Evolutionary conservation across 2,113 vertebrate genomes (phyloP), one percentile per base, ranked within the genome.

Genomic region (Gorsachius goisagi): DNA sequence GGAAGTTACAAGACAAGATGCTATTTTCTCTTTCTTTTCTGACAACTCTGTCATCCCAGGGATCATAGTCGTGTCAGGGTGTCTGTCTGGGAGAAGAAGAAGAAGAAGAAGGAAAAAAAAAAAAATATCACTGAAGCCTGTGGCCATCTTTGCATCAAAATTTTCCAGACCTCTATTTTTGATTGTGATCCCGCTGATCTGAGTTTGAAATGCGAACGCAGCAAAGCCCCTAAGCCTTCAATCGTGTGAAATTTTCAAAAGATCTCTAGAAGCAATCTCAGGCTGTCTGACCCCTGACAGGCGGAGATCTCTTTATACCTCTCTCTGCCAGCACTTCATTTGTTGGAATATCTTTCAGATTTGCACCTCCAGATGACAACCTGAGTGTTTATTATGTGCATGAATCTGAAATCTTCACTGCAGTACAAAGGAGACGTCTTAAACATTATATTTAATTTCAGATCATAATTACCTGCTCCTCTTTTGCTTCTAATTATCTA

Each of bases 211-310:
- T 99, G 99, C 98, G 98, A 98, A 98, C 97, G 97, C 98, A 98
- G 98, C 97, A 99, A 98, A 99, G 98, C 98, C 97, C 97, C 98
- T 99, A 99, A 99, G 99, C 99, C 99, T 99, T 99, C 99, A 99
- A 99, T 99, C 98, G 98, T 99, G 98, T 99, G 98, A 99, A 99
- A 99, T 99, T 99, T 99, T 99, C 99, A 99, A 99, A 99, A 99
- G 99, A 99, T 98, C 99, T 99, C 98, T 98, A 98, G 99, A 99
- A 99, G 99, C 99, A 99, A 99, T 99, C 99, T 99, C 99, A 98
- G 99, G 97, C 98, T 98, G 98, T 97, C 98, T 99, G 99, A 99
- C 99, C 99, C 99, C 98, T 99, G 99, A 99, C 99, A 99, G 98
- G 98, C 98, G 85, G 98, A 97, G 98, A 98, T 98, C 99, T 98